A percentile compares a stretch with the other conserved stretches of the same genome.
Evolutionary conservation across 1,140 invertebrate genomes (phyloP).

Genomic region (Melanaphis sacchari): DNA sequence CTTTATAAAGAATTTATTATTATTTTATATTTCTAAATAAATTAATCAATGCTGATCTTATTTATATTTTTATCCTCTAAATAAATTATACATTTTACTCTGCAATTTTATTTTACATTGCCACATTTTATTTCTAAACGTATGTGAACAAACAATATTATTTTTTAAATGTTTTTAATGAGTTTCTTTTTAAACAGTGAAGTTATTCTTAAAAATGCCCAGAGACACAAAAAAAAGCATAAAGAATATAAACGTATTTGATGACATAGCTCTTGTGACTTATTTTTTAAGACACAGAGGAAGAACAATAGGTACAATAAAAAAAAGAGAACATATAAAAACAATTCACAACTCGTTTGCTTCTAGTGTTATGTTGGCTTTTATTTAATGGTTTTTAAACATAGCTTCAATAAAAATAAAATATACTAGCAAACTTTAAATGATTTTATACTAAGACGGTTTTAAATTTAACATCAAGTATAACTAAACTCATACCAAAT

Average conservation of each 20-base stretch:
- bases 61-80: background rate
- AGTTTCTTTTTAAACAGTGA: background rate
- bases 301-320: background rate
- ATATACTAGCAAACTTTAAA: background rate
- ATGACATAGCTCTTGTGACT: conserved; percentile 42
- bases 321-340: conserved; percentile 11
- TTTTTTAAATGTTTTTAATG: background rate
- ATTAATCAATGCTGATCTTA: background rate
- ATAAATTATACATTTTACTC: background rate
- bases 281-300: background rate
- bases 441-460: background rate
- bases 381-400: conserved; percentile 43
- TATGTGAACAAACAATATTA: background rate
- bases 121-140: background rate
- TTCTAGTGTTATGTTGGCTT: conserved; percentile 15
- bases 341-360: conserved; percentile 32
- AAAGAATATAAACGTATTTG: conserved; percentile 9
- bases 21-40: background rate
- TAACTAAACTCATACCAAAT: background rate
- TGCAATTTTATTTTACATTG: background rate
- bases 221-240: background rate
- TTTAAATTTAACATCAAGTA: conserved; percentile 19
- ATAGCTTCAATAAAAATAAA: conserved; percentile 11
- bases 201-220: conserved; percentile 11
- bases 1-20: background rate